Evolutionary conservation across 64 coral and sea anemone genomes (phyloP), one percentile per base, ranked within the genome.

Genomic region (Montipora efflorescens): DNA sequence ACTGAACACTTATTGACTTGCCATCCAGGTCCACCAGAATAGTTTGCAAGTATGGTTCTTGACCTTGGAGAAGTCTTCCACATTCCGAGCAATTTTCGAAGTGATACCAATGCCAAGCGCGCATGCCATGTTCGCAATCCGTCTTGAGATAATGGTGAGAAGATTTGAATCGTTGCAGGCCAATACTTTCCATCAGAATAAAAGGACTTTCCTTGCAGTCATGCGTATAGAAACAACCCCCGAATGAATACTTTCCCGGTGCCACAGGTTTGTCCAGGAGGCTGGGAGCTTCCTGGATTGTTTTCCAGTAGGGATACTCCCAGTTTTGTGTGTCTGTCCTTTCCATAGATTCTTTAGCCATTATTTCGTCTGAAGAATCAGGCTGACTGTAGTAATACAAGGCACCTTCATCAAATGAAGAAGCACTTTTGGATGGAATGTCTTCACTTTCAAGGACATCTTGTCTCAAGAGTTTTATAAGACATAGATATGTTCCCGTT

Each of bases 271-370:
- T 80, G 2, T 80, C 69, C 2, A 19, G 64, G 7, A 94, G 77
- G 70, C 92, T 94, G 48, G 78, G 74, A 19, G 84, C 74, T 68
- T 74, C 61, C 58, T 78, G 13, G 22, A 94, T 94, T n/a, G 76
- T 57, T 66, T 81, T 89, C 92, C 92, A 94, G 51, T 94, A 81
- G 13, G 92, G 92, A 82, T 89, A 82, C 52, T 64, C 8, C 55
- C 79, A 82, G 20, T 82, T 3, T 62, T 82, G 10, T 28, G 28
- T 28, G 0, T 28, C 28, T 28, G 28, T 28, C 8, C 9, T 8
- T 49, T 48, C 59, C 48, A 21, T 2, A 7, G 1, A 8, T 3
- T 36, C 62, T 8, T 4, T 12, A 18, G 5, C 58, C 1, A 47
- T 28, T 47, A 8, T 20, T 48, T 93, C 55, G 2, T 87, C 82